Evolutionary conservation across 1,140 invertebrate species (phyloP).

Genomic region (Parasteatoda tepidariorum): DNA sequence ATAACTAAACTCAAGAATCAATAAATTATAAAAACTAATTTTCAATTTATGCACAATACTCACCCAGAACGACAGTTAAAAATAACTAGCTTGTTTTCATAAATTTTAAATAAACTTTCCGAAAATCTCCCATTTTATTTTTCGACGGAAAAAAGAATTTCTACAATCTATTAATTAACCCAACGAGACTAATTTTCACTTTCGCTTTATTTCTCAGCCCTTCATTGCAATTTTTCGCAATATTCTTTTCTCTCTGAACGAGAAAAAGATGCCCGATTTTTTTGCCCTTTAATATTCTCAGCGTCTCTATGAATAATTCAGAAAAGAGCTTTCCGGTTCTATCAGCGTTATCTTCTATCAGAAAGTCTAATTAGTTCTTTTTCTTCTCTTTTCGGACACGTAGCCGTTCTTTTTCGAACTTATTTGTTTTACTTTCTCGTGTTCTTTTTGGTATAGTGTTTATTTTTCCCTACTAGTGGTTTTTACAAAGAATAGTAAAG

Average conservation of each 20-base stretch:
- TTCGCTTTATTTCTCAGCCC: conserved; percentile 9
- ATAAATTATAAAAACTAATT: too few species aligned
- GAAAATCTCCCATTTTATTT: conserved; percentile 9
- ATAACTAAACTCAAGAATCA: too few species aligned
- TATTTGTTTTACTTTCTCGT: conserved; percentile 3
- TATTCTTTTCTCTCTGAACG: conserved; percentile 9
- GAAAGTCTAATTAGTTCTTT: conserved; percentile 50
- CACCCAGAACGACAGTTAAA: too few species aligned
- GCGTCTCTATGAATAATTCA: conserved; percentile 45
- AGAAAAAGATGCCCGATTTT: background rate
- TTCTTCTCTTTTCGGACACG: background rate
- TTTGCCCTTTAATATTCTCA: background rate
- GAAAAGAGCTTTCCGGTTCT: conserved; percentile 30
- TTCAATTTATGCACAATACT: too few species aligned
- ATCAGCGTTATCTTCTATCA: conserved; percentile 51
- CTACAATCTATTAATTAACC: conserved; percentile 48
- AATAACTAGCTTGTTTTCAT: background rate
- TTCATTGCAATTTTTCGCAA: conserved; percentile 41
- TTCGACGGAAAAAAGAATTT: background rate
- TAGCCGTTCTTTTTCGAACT: background rate
- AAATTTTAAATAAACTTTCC: conserved; percentile 36
- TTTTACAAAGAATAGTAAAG: too few species aligned
- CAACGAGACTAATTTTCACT: conserved; percentile 32
- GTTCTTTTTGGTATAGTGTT: background rate
- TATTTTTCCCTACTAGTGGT: background rate